Conservation (phyloP, 2,888 invertebrate species). For the Luffia ferchaultella region DNA sequence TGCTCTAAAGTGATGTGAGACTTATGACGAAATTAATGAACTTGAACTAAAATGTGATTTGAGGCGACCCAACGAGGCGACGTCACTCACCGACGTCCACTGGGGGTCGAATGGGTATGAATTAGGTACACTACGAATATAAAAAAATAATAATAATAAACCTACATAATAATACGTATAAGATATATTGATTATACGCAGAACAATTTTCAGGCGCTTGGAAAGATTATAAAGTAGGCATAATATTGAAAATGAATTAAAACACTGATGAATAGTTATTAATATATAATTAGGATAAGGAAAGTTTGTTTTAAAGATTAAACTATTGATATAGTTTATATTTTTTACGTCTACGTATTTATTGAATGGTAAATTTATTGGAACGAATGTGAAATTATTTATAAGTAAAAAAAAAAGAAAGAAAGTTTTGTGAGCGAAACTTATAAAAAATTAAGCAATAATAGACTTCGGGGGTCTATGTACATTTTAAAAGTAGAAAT, state of each 20-base stretch:
- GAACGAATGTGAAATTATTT: constrained; percentile 64
- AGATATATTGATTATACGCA: neutral
- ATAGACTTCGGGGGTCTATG: constrained; percentile 57
- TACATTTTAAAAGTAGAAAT: constrained; percentile 58
- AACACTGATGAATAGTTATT: constrained; percentile 65
- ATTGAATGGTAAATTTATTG: constrained; percentile 66
- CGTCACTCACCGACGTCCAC: neutral
- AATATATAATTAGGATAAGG: constrained; percentile 60
- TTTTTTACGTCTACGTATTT: constrained; percentile 68
- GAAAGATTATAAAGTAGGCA: constrained; percentile 64
- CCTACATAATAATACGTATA: neutral
- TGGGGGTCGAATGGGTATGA: neutral
- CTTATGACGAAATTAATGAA: neutral
- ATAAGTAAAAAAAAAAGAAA: constrained; percentile 31
- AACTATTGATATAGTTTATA: constrained; percentile 68
- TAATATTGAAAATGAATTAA: constrained; percentile 60
- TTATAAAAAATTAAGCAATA: constrained; percentile 64
- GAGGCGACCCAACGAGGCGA: neutral
- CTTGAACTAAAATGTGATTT: neutral
- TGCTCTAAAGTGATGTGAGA: neutral
- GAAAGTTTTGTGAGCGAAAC: constrained; percentile 60
- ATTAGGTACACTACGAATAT: neutral
- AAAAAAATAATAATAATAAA: neutral
- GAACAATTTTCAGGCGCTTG: constrained; percentile 53
- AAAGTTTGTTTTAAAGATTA: constrained; percentile 67